Evolutionary conservation across 2,888 invertebrate genomes (phyloP).

Genomic region (Liopterus haemorrhoidalis): DNA sequence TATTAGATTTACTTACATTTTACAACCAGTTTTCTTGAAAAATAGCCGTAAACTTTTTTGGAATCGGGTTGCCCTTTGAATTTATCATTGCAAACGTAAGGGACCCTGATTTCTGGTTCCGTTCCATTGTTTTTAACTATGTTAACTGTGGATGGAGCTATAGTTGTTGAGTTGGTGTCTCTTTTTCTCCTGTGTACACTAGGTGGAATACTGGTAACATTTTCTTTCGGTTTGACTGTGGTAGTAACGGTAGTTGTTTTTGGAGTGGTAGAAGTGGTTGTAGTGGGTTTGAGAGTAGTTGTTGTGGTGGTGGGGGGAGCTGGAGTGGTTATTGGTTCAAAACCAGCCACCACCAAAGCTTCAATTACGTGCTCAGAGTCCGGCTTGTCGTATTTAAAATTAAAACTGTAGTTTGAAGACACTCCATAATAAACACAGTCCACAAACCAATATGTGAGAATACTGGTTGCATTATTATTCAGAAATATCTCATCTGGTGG

Average conservation of each 20-base stretch:
- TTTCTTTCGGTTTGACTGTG: constrained; percentile 23
- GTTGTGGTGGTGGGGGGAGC: constrained; percentile 41
- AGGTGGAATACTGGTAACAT: constrained; percentile 25
- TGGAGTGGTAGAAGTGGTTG: constrained; percentile 37
- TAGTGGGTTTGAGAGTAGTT: constrained; percentile 38
- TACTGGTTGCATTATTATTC: constrained; percentile 47
- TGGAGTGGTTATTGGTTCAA: constrained; percentile 52
- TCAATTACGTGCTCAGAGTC: constrained; percentile 59
- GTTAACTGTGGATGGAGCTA: constrained; percentile 16
- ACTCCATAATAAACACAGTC: constrained; percentile 67
- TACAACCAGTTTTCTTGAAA: constrained; percentile 56
- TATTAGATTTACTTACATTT: constrained; percentile 53
- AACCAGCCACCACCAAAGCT: constrained; percentile 65
- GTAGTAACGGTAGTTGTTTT: constrained; percentile 35
- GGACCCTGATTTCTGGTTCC: constrained; percentile 37
- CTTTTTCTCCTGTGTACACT: too few species aligned
- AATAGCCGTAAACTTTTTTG: constrained; percentile 68
- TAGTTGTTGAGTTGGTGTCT: constrained; percentile 26
- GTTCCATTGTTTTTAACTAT: constrained; percentile 17
- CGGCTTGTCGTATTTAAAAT: constrained; percentile 58
- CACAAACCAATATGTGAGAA: constrained; percentile 71
- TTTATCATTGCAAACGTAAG: constrained; percentile 54
- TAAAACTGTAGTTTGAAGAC: constrained; percentile 55
- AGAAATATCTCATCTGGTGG: constrained; percentile 59
- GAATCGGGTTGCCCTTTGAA: constrained; percentile 58